Conservation (phyloP, 2,797 vertebrate species). For the Rhabdomys pumilio region DNA sequence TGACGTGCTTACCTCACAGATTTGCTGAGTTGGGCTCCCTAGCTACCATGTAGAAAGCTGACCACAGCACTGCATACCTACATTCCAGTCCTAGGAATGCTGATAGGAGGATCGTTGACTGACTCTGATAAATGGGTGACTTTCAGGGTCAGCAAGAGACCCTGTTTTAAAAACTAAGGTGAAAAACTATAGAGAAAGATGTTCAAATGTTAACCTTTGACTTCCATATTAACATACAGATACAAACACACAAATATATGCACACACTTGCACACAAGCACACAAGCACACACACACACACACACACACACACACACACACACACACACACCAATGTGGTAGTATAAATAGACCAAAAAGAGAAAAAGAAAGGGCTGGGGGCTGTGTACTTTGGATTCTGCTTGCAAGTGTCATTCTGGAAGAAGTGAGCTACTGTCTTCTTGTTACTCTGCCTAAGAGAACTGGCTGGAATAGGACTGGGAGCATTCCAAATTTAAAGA, state of each 20-base stretch:
- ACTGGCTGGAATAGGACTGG: background rate
- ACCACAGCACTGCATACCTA: background rate
- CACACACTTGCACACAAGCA: background rate
- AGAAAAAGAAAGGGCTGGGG: background rate
- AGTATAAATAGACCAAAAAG: background rate
- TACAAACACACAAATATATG: background rate
- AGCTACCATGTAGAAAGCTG: background rate
- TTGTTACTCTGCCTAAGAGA: background rate
- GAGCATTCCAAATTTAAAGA: background rate
- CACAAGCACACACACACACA: background rate
- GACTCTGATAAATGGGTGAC: background rate
- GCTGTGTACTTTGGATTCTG: background rate
- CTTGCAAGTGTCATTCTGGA: background rate
- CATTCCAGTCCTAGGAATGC: background rate
- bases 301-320: background rate
- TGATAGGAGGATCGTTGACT: too few species aligned
- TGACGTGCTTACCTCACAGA: background rate
- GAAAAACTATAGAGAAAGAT: background rate
- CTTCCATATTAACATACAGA: background rate
- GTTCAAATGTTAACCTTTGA: background rate
- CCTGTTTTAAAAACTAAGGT: background rate
- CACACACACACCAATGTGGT: background rate
- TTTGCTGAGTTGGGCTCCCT: background rate
- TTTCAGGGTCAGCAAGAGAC: background rate
- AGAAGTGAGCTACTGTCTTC: background rate